These are phyloP conservation scores for Plecotus auritus DNA, from an alignment of 2,113 vertebrate genomes.

Conservation along the genomic window DNA sequence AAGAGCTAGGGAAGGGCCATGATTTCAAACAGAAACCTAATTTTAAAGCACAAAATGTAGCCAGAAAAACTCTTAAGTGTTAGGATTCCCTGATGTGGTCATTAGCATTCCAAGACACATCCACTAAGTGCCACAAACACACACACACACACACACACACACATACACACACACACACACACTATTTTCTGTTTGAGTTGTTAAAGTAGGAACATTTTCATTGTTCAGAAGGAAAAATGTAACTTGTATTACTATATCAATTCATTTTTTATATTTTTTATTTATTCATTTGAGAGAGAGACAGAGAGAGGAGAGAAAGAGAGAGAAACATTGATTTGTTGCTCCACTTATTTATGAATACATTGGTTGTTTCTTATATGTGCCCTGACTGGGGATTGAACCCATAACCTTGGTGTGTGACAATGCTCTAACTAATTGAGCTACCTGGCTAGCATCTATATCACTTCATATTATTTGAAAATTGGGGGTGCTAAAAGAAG, in stretches of 20 bases:
- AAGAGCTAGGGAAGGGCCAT: background rate
- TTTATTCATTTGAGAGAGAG: too few relatives aligned
- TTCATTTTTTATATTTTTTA: too few relatives aligned
- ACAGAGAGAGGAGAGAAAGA: too few relatives aligned
- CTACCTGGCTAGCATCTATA: too few relatives aligned
- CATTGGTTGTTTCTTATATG: too few relatives aligned
- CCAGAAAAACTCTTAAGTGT: conserved; percentile 26
- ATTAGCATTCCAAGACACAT: conserved; percentile 37
- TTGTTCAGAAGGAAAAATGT: conserved; percentile 20
- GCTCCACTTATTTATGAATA: too few relatives aligned
- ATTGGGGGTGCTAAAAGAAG: background rate
- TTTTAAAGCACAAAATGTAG: conserved; percentile 52
- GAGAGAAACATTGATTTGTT: too few relatives aligned
- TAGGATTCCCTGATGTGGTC: conserved; percentile 41
- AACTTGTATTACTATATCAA: background rate
- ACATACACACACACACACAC: background rate
- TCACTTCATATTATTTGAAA: conserved; percentile 35
- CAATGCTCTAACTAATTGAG: too few relatives aligned
- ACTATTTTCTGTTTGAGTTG: conserved; percentile 18
- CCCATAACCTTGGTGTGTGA: too few relatives aligned
- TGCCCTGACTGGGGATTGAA: too few relatives aligned
- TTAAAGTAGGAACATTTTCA: conserved; percentile 22
- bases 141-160: background rate
- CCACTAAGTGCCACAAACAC: background rate
- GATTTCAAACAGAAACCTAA: conserved; percentile 55